Percentiles rank a stretch among this genome's conserved stretches.
These are phyloP conservation scores for Netelia virgata DNA, from an alignment of 2,888 invertebrate genomes.

Conservation along the genomic window DNA sequence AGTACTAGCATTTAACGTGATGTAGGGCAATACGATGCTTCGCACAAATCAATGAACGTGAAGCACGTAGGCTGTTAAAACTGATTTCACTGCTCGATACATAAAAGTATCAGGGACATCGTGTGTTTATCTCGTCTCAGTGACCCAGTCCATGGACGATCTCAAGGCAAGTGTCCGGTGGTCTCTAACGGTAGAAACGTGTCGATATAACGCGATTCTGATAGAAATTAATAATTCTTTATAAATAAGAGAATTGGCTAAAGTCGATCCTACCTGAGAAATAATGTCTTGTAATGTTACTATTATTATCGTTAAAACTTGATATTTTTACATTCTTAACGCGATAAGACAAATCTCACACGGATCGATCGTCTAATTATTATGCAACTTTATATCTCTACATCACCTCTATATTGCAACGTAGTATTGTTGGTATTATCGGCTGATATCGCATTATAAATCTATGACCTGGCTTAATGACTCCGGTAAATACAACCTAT, in stretches of 20 bases:
- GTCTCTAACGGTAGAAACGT: too few species aligned
- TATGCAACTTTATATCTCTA: background rate
- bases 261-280: too few species aligned
- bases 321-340: too few species aligned
- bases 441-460: conserved; percentile 33
- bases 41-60: background rate
- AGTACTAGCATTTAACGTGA: too few species aligned
- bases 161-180: too few species aligned
- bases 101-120: conserved; percentile 37
- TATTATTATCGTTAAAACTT: too few species aligned
- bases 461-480: conserved; percentile 37
- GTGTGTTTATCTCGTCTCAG: conserved; percentile 35
- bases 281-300: too few species aligned
- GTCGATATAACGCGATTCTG: too few species aligned
- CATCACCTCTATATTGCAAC: background rate
- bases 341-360: conserved; percentile 1
- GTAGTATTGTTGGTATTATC: conserved; percentile 21
- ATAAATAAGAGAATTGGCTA: too few species aligned
- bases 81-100: conserved; percentile 13
- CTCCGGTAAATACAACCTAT: background rate
- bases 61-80: conserved; percentile 8
- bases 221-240: too few species aligned
- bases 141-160: conserved; percentile 17
- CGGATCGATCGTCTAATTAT: background rate
- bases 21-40: too few species aligned